phyloP scores from a whole-genome alignment of 2,113 vertebrate genomes.

The Tautogolabrus adspersus region DNA sequence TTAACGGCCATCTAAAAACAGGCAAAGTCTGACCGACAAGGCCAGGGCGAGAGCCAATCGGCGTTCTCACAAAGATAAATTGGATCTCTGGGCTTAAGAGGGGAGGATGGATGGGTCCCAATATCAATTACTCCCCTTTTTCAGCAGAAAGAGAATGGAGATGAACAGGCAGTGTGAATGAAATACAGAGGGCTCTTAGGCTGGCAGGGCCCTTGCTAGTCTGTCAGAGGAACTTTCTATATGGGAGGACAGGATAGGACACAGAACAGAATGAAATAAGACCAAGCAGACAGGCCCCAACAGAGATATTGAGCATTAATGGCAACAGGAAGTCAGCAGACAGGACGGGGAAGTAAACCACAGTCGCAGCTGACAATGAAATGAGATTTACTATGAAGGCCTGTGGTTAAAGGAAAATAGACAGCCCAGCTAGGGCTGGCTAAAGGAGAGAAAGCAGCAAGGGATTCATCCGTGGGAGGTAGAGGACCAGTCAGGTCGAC shows the following conservation, averaged over 20 bases:
- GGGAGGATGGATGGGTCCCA: conserved; percentile 82
- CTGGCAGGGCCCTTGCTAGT: conserved; percentile 65
- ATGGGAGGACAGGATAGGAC: conserved; percentile 69
- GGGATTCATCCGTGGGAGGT: conserved; percentile 57
- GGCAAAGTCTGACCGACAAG: conserved; percentile 82
- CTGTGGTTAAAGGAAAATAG: conserved; percentile 78
- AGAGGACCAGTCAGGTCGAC: conserved; percentile 66
- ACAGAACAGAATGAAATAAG: conserved; percentile 78
- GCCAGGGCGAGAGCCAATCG: conserved; percentile 80
- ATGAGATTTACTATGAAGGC: conserved; percentile 81
- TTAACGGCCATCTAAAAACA: conserved; percentile 84
- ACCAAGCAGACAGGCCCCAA: conserved; percentile 75
- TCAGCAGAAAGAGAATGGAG: conserved; percentile 69
- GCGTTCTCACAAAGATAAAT: conserved; percentile 84
- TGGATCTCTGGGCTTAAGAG: conserved; percentile 81
- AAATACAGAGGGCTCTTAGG: conserved; percentile 77
- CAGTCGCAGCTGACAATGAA: conserved; percentile 77
- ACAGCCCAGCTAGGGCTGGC: conserved; percentile 61
- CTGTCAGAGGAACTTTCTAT: conserved; percentile 79
- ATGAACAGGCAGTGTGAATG: conserved; percentile 77
- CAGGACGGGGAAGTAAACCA: conserved; percentile 78
- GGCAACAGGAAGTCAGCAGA: conserved; percentile 81
- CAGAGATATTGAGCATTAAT: conserved; percentile 83
- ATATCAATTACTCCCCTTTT: conserved; percentile 84
- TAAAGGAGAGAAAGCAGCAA: conserved; percentile 53